phyloP scores from a whole-genome alignment of 2,797 vertebrate genomes.

The Sylvilagus floridanus region DNA sequence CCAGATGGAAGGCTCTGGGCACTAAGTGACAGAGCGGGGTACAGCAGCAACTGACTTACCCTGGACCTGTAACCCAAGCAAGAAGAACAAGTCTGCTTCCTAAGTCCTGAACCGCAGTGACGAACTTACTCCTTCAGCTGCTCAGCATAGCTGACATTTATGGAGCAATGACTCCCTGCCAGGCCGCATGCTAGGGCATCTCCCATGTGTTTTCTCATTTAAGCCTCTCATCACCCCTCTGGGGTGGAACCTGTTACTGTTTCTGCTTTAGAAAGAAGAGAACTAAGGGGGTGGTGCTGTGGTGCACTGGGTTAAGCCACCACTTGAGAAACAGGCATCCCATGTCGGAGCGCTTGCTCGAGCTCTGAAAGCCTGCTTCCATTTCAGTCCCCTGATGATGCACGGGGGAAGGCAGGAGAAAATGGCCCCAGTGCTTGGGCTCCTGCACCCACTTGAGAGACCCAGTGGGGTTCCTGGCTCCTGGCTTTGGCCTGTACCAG shows the following conservation, averaged over 20 bases:
- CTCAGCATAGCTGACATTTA: neutral
- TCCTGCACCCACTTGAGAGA: too few species aligned
- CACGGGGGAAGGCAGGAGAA: too few species aligned
- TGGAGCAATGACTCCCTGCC: neutral
- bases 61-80: neutral
- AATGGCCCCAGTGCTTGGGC: too few species aligned
- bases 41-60: neutral
- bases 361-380: too few species aligned
- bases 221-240: neutral
- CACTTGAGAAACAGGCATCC: too few species aligned
- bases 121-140: neutral
- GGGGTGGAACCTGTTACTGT: neutral
- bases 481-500: too few species aligned
- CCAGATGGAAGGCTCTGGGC: neutral
- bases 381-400: too few species aligned
- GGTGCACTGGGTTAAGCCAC: too few species aligned
- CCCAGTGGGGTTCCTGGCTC: too few species aligned
- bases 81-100: neutral
- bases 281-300: neutral
- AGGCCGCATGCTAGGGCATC: neutral
- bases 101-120: neutral
- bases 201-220: neutral
- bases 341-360: too few species aligned
- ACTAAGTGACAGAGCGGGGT: neutral
- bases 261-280: conserved; percentile 17